Percentiles rank a stretch among this genome's conserved stretches.
Conservation (phyloP, 2,113 vertebrate genomes). For the Engystomops pustulosus region DNA sequence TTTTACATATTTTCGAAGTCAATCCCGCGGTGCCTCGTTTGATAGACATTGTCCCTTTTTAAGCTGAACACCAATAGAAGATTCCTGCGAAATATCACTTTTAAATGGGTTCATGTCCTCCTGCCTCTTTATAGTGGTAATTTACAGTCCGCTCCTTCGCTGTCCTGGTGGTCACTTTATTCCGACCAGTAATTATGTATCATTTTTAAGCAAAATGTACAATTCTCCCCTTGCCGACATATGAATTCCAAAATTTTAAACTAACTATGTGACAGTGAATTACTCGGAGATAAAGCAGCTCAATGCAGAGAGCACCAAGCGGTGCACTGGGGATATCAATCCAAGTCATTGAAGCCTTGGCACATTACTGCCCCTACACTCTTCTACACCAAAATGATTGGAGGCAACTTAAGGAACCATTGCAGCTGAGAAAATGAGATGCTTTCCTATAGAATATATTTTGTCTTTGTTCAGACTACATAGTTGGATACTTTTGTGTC, state of each 20-base stretch:
- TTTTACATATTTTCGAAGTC: slow-evolving; percentile 46
- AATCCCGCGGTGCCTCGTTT: slow-evolving; percentile 24
- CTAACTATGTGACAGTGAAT: too few relatives aligned
- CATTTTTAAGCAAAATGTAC: not conserved
- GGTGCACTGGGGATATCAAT: too few relatives aligned
- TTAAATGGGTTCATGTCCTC: not conserved
- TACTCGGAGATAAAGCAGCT: too few relatives aligned
- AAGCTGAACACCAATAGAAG: slow-evolving; percentile 10
- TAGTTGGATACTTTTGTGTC: not conserved
- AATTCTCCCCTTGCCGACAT: not conserved
- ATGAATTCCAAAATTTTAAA: too few relatives aligned
- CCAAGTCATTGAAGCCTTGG: not conserved
- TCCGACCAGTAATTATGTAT: too few relatives aligned
- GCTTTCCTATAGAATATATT: too few relatives aligned
- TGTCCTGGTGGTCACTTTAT: not conserved
- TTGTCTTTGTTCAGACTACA: not conserved
- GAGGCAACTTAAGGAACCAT: not conserved
- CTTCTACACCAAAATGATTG: not conserved
- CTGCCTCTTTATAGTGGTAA: not conserved
- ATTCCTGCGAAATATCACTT: not conserved
- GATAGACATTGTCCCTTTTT: not conserved
- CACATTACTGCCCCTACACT: not conserved
- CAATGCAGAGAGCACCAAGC: too few relatives aligned
- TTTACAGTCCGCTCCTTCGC: not conserved
- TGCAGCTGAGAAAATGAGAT: too few relatives aligned